Evolutionary conservation across 2,888 invertebrate species (phyloP).

Genomic region (Cataglyphis livida): DNA sequence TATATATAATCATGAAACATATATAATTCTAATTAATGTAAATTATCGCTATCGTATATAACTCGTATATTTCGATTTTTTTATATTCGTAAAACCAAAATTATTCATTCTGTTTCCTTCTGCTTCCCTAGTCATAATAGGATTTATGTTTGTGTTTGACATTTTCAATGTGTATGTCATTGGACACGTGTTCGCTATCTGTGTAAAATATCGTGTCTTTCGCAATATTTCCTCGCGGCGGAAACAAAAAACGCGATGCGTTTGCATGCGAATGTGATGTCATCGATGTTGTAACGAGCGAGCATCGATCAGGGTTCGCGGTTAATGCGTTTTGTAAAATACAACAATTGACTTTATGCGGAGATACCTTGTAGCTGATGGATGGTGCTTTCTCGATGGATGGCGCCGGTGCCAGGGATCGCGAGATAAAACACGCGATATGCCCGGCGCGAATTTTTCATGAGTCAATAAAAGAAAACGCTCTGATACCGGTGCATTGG

Average conservation of each 20-base stretch:
- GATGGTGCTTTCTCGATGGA: constrained; percentile 33
- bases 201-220: constrained; percentile 62
- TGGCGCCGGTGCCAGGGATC: constrained; percentile 19
- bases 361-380: constrained; percentile 28
- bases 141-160: constrained; percentile 59
- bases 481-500: not conserved
- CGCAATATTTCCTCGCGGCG: constrained; percentile 48
- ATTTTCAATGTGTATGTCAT: constrained; percentile 59
- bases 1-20: not conserved
- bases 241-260: constrained; percentile 19
- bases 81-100: constrained; percentile 67
- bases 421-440: constrained; percentile 37
- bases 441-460: constrained; percentile 29
- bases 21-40: not conserved
- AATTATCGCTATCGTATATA: not conserved
- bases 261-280: constrained; percentile 39
- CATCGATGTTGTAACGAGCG: constrained; percentile 40
- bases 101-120: constrained; percentile 53
- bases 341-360: constrained; percentile 42
- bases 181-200: constrained; percentile 55
- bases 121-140: constrained; percentile 60
- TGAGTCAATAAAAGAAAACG: constrained; percentile 24
- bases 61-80: constrained; percentile 57
- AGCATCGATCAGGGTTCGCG: constrained; percentile 5
- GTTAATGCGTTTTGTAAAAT: constrained; percentile 47